These are phyloP conservation scores for Alaudala cheleensis DNA, from an alignment of 2,113 vertebrate species.

Conservation along the genomic window DNA sequence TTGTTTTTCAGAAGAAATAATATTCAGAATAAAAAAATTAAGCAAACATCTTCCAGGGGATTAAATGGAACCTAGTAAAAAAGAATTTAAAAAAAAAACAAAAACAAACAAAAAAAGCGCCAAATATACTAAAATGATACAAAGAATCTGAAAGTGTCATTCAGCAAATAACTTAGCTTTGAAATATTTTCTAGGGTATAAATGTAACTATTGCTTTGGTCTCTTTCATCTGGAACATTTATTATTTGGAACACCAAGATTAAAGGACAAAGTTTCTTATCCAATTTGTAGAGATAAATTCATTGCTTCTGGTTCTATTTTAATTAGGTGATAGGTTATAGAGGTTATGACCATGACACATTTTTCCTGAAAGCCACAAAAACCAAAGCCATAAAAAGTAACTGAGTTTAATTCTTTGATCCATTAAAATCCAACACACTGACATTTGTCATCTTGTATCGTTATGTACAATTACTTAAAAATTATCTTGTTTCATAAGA, in stretches of 20 bases:
- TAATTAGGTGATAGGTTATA: slow-evolving; percentile 18
- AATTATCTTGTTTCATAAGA: too few species aligned
- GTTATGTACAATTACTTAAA: not conserved
- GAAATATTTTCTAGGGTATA: not conserved
- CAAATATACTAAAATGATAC: not conserved
- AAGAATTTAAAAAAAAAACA: too few species aligned
- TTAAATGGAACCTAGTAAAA: not conserved
- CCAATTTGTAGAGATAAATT: slow-evolving; percentile 10
- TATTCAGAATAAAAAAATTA: not conserved
- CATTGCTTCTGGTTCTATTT: not conserved
- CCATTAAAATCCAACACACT: not conserved
- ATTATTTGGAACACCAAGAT: not conserved
- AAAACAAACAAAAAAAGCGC: too few species aligned
- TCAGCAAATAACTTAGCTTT: not conserved
- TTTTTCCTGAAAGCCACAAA: slow-evolving; percentile 46
- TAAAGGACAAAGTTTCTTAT: slow-evolving; percentile 33
- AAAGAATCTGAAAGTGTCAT: not conserved
- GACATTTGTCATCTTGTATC: not conserved
- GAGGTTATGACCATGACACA: not conserved
- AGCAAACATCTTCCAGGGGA: not conserved
- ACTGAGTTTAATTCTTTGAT: slow-evolving; percentile 20
- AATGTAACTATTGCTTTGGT: not conserved
- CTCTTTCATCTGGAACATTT: not conserved
- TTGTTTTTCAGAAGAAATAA: not conserved
- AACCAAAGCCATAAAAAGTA: slow-evolving; percentile 18